Evolutionary conservation across 2,797 vertebrate species (phyloP).

Genomic region (Champsocephalus gunnari): DNA sequence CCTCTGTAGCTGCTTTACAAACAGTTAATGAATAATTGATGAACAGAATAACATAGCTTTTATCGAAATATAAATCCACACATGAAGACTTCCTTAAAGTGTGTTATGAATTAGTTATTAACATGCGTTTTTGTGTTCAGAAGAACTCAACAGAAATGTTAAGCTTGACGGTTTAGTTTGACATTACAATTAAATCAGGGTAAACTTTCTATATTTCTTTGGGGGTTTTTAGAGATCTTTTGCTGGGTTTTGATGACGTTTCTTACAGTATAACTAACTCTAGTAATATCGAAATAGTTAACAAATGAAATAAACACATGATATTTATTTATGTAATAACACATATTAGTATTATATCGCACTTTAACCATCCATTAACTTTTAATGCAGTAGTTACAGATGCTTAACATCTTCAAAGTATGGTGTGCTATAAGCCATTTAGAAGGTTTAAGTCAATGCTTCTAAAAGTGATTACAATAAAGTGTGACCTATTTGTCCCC

Average conservation of each 20-base stretch:
- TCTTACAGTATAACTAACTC: too few relatives aligned
- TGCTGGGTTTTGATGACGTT: too few relatives aligned
- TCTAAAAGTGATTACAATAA: not conserved
- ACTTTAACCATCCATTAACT: not conserved
- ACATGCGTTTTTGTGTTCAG: not conserved
- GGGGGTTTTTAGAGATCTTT: not conserved
- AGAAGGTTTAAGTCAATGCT: not conserved
- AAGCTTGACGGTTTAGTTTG: not conserved
- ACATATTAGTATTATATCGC: not conserved
- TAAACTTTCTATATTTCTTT: not conserved
- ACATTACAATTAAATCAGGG: not conserved
- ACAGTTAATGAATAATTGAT: slow-evolving; percentile 5
- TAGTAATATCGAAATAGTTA: too few relatives aligned
- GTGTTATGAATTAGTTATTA: not conserved
- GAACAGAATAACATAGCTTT: not conserved
- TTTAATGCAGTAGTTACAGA: not conserved
- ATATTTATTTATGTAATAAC: not conserved
- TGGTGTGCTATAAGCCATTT: not conserved
- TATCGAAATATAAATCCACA: not conserved
- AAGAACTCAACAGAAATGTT: not conserved
- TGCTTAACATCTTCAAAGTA: not conserved
- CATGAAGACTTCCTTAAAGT: not conserved
- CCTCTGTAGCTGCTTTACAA: not conserved
- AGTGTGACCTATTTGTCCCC: not conserved
- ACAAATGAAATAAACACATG: not conserved